These are phyloP conservation scores for Argynnis bischoffii DNA, from an alignment of 2,888 invertebrate genomes.

Conservation along the genomic window DNA sequence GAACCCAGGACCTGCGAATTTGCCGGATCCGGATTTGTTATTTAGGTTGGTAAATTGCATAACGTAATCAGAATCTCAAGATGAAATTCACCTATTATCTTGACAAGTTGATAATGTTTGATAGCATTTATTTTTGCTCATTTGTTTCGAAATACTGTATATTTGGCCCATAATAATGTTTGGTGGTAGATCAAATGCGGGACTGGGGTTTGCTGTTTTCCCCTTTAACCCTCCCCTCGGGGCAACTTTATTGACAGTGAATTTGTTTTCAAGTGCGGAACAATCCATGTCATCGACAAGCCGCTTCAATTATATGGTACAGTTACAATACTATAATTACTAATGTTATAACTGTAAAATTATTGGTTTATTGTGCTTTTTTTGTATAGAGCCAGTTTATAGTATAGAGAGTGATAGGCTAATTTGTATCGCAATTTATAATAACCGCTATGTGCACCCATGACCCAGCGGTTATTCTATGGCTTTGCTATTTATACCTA, in stretches of 20 bases:
- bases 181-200: slow-evolving; percentile 2
- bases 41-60: not conserved
- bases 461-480: too few relatives aligned
- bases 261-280: slow-evolving; percentile 33
- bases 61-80: slow-evolving; percentile 8
- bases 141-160: slow-evolving; percentile 8
- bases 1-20: too few relatives aligned
- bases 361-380: not conserved
- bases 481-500: too few relatives aligned
- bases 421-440: too few relatives aligned
- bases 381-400: not conserved
- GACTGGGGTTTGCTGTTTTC: slow-evolving; percentile 28
- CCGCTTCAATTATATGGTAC: slow-evolving; percentile 14
- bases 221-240: slow-evolving; percentile 35
- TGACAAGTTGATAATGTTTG: slow-evolving; percentile 3
- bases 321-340: not conserved
- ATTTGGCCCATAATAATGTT: not conserved
- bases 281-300: slow-evolving; percentile 29
- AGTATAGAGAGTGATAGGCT: too few relatives aligned
- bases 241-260: slow-evolving; percentile 33
- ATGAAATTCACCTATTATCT: slow-evolving; percentile 1
- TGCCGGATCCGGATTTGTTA: too few relatives aligned
- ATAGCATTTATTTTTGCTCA: not conserved
- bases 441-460: too few relatives aligned
- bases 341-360: not conserved